A percentile compares a stretch with the other conserved stretches of the same genome.
Conservation (phyloP, 2,888 invertebrate species). For the Stratiomys singularior region DNA sequence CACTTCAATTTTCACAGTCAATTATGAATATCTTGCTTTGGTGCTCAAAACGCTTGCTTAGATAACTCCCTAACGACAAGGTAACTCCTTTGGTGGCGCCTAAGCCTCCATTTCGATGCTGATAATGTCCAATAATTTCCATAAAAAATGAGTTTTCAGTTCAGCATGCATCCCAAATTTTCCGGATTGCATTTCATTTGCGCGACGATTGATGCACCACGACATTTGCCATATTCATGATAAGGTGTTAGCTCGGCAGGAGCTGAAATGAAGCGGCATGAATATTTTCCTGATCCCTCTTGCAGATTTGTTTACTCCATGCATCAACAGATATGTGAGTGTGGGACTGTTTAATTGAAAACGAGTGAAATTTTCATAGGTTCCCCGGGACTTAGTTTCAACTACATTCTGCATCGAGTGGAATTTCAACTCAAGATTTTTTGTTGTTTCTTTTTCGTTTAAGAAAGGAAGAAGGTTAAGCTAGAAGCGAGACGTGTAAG, state of each 20-base stretch:
- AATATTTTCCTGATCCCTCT: background rate
- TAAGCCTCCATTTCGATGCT: background rate
- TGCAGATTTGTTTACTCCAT: conserved; percentile 1
- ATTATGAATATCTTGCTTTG: background rate
- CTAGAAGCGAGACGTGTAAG: too few relatives aligned
- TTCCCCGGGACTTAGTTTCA: too few relatives aligned
- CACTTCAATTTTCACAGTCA: background rate
- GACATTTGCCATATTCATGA: conserved; percentile 31
- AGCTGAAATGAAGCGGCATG: conserved; percentile 3
- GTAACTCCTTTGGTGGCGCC: conserved; percentile 29
- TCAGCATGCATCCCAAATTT: conserved; percentile 1
- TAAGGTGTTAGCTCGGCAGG: conserved; percentile 16
- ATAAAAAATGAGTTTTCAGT: conserved; percentile 28
- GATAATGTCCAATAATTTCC: conserved; percentile 27
- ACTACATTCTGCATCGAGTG: too few relatives aligned
- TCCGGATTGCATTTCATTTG: background rate
- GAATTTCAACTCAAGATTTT: too few relatives aligned
- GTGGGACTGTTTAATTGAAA: too few relatives aligned
- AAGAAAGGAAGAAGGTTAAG: too few relatives aligned
- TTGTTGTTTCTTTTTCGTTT: too few relatives aligned
- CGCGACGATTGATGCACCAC: conserved; percentile 31
- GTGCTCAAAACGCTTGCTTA: background rate
- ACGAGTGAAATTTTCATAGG: too few relatives aligned
- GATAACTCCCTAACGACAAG: background rate
- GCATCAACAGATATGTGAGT: too few relatives aligned